phyloP scores from a whole-genome alignment of 1,140 invertebrate species.

The Macrotrachela quadricornifera region DNA sequence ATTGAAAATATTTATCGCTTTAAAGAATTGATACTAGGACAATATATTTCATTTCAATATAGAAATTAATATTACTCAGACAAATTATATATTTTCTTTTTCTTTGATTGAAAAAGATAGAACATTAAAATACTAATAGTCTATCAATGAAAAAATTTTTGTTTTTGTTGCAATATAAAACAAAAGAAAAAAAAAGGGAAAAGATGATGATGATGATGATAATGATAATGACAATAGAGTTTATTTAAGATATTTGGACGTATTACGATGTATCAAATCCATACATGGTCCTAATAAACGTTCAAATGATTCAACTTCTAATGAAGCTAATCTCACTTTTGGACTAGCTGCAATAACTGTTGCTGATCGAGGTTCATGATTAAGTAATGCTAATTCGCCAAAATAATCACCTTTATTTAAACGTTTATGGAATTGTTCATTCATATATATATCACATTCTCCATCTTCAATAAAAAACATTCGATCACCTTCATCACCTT shows the following conservation, averaged over 20 bases:
- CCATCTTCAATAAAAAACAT: slow-evolving; percentile 87
- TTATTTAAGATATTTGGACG: slow-evolving; percentile 20
- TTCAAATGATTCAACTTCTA: slow-evolving; percentile 91
- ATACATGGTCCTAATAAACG: slow-evolving; percentile 84
- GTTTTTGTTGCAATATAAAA: too few relatives aligned
- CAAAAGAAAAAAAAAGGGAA: too few relatives aligned
- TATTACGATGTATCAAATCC: slow-evolving; percentile 92
- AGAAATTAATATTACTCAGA: too few relatives aligned
- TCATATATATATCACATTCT: slow-evolving; percentile 15
- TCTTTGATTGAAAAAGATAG: too few relatives aligned
- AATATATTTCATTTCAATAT: too few relatives aligned
- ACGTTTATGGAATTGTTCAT: slow-evolving; percentile 14
- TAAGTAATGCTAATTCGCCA: slow-evolving; percentile 8
- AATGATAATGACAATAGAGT: too few relatives aligned
- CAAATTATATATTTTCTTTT: too few relatives aligned
- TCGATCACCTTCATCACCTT: slow-evolving; percentile 62
- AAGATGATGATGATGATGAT: too few relatives aligned
- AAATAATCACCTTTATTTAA: slow-evolving; percentile 24
- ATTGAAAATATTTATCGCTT: too few relatives aligned
- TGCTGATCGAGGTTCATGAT: slow-evolving; percentile 3
- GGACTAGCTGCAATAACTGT: background rate
- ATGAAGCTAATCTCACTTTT: slow-evolving; percentile 42
- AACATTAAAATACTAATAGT: too few relatives aligned
- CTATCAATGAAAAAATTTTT: too few relatives aligned
- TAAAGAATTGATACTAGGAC: too few relatives aligned